phyloP scores from a whole-genome alignment of 2,888 invertebrate genomes.

The Seladonia tumulorum region DNA sequence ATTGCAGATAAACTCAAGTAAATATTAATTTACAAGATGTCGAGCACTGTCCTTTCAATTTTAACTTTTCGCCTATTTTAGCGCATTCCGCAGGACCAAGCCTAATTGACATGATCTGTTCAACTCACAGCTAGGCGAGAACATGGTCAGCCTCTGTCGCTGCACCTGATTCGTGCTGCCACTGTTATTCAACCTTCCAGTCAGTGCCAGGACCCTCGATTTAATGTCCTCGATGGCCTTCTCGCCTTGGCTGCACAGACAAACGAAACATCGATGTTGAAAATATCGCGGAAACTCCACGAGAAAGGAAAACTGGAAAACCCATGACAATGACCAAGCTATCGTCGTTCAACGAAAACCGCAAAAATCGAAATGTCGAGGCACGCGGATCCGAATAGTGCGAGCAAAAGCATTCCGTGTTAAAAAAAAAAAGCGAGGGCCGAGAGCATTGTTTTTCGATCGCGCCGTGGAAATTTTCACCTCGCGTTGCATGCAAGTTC shows the following conservation, averaged over 20 bases:
- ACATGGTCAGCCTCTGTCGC: constrained; percentile 83
- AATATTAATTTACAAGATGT: no score
- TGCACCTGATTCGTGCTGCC: constrained; percentile 79
- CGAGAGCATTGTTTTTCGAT: constrained; percentile 12
- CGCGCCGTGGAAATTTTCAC: constrained; percentile 64
- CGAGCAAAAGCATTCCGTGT: neutral
- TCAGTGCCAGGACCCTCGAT: constrained; percentile 78
- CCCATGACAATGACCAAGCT: constrained; percentile 25
- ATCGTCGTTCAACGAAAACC: neutral
- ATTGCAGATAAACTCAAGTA: no score
- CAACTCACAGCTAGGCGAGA: constrained; percentile 84
- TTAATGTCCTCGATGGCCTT: constrained; percentile 82
- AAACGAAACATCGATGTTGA: constrained; percentile 34
- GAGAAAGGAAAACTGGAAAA: neutral
- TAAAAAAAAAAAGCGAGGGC: neutral
- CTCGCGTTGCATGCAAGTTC: constrained; percentile 53
- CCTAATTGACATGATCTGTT: neutral
- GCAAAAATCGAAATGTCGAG: neutral
- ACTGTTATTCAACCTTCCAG: constrained; percentile 80
- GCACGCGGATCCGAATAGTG: neutral
- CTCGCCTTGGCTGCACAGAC: constrained; percentile 78
- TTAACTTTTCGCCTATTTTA: neutral
- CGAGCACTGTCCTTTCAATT: no score
- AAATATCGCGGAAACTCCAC: neutral
- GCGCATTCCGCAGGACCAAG: neutral